phyloP scores from a whole-genome alignment of 1,140 invertebrate genomes.

The Pomacea maculata region DNA sequence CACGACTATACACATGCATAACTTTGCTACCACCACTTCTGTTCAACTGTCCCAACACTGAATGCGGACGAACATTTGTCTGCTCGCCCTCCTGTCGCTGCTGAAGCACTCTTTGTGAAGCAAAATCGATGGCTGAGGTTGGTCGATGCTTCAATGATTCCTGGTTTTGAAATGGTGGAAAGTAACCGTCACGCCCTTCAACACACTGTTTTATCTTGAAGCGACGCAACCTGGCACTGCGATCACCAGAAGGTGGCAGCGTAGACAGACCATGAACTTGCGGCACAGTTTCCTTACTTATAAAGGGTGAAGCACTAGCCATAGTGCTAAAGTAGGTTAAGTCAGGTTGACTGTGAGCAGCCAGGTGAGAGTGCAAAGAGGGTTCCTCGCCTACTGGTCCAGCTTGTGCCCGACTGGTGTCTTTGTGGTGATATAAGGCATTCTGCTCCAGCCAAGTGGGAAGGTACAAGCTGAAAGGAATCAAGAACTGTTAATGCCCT shows the following conservation, averaged over 20 bases:
- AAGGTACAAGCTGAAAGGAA: conserved; percentile 6
- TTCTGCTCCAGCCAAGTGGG: conserved; percentile 16
- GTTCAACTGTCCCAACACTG: conserved; percentile 12
- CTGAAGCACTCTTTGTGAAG: background rate
- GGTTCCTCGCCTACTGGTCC: background rate
- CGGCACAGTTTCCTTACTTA: background rate
- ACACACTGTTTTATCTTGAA: conserved; percentile 16
- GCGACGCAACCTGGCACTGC: conserved; percentile 4
- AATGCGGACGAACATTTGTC: conserved; percentile 1
- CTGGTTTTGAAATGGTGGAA: background rate
- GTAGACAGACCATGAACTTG: background rate
- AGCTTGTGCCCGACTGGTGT: background rate
- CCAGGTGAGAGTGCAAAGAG: background rate
- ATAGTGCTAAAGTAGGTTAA: background rate
- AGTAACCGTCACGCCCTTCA: background rate
- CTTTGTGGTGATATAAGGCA: background rate
- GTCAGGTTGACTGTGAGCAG: conserved; percentile 19
- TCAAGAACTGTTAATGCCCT: background rate
- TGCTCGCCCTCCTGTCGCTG: background rate
- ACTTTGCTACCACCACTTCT: background rate
- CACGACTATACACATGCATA: conserved; percentile 2
- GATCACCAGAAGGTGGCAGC: background rate
- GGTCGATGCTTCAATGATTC: background rate
- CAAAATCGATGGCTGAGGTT: conserved; percentile 16
- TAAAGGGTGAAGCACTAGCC: background rate